Percentiles rank a stretch among this genome's conserved stretches.
These are phyloP conservation scores for Thunnus albacares DNA, from an alignment of 2,797 vertebrate genomes.

Conservation along the genomic window DNA sequence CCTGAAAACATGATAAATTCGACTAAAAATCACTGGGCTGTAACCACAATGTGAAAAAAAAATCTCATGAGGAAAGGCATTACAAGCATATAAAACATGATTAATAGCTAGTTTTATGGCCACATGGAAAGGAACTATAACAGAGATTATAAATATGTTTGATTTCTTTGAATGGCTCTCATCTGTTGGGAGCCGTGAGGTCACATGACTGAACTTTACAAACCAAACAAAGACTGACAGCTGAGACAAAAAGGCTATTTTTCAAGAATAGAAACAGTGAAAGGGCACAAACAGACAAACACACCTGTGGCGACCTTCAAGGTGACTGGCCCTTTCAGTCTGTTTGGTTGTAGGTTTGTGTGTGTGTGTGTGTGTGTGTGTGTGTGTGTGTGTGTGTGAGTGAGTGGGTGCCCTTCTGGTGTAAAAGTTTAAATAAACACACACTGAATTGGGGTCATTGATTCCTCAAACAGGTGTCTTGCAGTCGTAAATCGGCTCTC, in stretches of 20 bases:
- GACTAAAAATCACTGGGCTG: not conserved
- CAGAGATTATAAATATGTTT: conserved; percentile 18
- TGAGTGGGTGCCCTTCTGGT: conserved; percentile 38
- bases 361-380: not conserved
- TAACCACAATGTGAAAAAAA: conserved; percentile 6
- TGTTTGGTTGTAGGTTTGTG: conserved; percentile 51
- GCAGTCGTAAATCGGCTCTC: not conserved
- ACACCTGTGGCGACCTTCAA: conserved; percentile 63
- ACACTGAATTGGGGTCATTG: conserved; percentile 39
- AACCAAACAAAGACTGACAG: conserved; percentile 45
- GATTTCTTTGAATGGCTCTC: conserved; percentile 25
- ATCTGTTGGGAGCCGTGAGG: not conserved
- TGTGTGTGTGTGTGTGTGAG: too few relatives aligned
- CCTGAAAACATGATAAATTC: conserved; percentile 22
- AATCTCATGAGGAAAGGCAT: not conserved
- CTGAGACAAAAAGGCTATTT: conserved; percentile 29
- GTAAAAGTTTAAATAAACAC: conserved; percentile 68
- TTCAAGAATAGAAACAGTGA: conserved; percentile 21
- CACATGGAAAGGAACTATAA: conserved; percentile 1
- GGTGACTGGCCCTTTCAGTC: conserved; percentile 41
- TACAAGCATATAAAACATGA: conserved; percentile 26
- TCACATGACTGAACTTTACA: conserved; percentile 12
- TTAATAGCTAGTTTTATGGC: conserved; percentile 9
- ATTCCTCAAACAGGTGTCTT: conserved; percentile 53
- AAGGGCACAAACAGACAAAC: conserved; percentile 54